Conservation (phyloP, 2,888 invertebrate species). For the Drosophila borealis region DNA sequence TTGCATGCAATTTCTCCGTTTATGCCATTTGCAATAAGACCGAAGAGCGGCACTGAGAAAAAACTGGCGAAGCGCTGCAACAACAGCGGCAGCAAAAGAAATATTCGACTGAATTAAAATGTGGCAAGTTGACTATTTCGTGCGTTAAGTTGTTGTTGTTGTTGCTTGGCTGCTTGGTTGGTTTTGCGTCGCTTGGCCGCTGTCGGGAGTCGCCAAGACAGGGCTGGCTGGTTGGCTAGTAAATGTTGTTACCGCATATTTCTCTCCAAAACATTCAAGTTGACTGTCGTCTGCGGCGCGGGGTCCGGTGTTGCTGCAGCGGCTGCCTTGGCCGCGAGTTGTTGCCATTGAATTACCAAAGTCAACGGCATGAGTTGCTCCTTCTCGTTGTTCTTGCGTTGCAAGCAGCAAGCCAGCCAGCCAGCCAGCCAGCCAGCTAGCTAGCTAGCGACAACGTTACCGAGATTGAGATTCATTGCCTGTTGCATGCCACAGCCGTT, state of each 20-base stretch:
- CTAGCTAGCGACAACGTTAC: conserved; percentile 53
- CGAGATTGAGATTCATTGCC: conserved; percentile 79
- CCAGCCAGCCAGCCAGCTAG: conserved; percentile 21
- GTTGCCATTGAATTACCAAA: conserved; percentile 77
- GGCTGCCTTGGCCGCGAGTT: conserved; percentile 42
- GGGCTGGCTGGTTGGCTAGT: conserved; percentile 47
- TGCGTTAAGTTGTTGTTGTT: conserved; percentile 52
- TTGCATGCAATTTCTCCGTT: conserved; percentile 71
- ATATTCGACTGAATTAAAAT: conserved; percentile 81
- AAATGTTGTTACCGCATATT: conserved; percentile 78
- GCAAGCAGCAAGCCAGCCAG: conserved; percentile 17
- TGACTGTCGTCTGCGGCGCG: conserved; percentile 67
- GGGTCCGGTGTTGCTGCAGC: conserved; percentile 25
- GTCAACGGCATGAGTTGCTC: conserved; percentile 68
- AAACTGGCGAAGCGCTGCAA: conserved; percentile 22
- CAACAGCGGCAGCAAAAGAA: conserved; percentile 44
- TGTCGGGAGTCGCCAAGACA: conserved; percentile 19
- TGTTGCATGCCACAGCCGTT: conserved; percentile 75
- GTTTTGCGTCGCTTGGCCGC: conserved; percentile 33
- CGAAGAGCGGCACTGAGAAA: conserved; percentile 36
- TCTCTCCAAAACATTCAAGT: conserved; percentile 69
- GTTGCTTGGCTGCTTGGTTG: conserved; percentile 42
- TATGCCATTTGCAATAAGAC: conserved; percentile 70
- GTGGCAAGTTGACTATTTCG: conserved; percentile 80
- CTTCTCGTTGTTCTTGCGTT: conserved; percentile 32